Evolutionary conservation across 2,113 vertebrate species (phyloP), one percentile per base, ranked within the genome.

Genomic region (Verasper variegatus): DNA sequence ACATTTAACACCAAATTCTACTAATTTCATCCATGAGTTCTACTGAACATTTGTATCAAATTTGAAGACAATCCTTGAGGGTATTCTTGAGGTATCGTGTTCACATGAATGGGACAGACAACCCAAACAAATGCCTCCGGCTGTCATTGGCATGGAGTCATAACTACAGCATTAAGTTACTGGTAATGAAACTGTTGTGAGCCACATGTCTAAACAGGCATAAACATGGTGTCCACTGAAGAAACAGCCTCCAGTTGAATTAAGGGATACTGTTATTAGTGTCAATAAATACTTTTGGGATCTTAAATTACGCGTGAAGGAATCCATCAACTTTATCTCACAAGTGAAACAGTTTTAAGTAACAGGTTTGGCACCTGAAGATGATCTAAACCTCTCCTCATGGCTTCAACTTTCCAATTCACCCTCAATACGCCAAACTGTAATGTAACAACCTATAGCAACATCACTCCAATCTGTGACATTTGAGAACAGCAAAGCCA

Each of bases 351-450:
- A 4, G 74, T 54, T 45, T 80, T 5, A 4, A 75, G 68, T 84
- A 76, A 83, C 75, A 77, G 86, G 84, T 69, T 81, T 51, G n/a
- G 45, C 60, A 58, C 57, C 23, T 20, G 60, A 59, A 27, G 55
- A 74, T 73, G 67, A 14, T 78, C 66, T 67, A 55, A 23, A 52
- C 51, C 13, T 69, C 31, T 59, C 76, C 78, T 70, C 13, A 0
- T 80, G 83, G 73, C 62, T 52, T 35, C 59, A n/a, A 68, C 66
- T 62, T 59, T 80, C 45, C 3, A 55, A 86, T 83, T 73, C 42
- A 82, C 27, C 12, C 55, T 35, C 52, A 12, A 35, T 54, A 51
- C 15, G 18, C 21, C 26, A 49, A 40, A 27, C 49, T 57, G 24
- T 68, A 67, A 85, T 61, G 18, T 42, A 74, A 76, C 45, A 17